Evolutionary conservation across 1,140 invertebrate genomes (phyloP).

Genomic region (Notospermus geniculatus): DNA sequence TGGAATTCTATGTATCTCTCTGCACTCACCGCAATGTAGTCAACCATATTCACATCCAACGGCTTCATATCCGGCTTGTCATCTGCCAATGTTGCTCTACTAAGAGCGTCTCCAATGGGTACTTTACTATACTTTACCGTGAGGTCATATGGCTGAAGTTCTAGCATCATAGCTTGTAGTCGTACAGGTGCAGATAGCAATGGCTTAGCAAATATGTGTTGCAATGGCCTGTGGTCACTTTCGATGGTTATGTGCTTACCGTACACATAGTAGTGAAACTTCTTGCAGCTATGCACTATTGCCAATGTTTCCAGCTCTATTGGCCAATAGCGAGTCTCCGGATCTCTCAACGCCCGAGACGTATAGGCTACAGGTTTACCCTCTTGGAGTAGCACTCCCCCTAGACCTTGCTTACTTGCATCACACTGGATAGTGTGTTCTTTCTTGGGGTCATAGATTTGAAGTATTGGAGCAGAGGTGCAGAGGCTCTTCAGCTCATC

Average conservation of each 20-base stretch:
- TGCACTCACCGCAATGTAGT: constrained; percentile 2
- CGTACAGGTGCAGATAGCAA: neutral
- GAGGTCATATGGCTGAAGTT: constrained; percentile 12
- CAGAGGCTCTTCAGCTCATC: neutral
- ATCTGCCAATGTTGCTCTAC: constrained; percentile 1
- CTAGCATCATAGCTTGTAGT: constrained; percentile 1
- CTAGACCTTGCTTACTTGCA: constrained; percentile 4
- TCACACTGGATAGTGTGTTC: constrained; percentile 11
- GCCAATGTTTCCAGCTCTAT: neutral
- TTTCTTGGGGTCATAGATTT: neutral
- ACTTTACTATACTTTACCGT: neutral
- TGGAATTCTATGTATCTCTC: constrained; percentile 7
- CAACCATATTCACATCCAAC: constrained; percentile 5
- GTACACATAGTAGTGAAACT: constrained; percentile 11
- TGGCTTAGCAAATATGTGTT: constrained; percentile 2
- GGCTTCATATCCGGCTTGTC: constrained; percentile 10
- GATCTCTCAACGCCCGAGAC: neutral
- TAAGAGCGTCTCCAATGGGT: constrained; percentile 2
- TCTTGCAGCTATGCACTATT: neutral
- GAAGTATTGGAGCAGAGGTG: neutral
- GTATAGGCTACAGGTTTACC: neutral
- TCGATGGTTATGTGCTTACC: constrained; percentile 4
- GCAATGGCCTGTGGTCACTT: neutral
- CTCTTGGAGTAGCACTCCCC: constrained; percentile 1
- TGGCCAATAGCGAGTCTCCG: neutral